Evolutionary conservation across 2,797 vertebrate genomes (phyloP).

Genomic region (Takifugu rubripes): DNA sequence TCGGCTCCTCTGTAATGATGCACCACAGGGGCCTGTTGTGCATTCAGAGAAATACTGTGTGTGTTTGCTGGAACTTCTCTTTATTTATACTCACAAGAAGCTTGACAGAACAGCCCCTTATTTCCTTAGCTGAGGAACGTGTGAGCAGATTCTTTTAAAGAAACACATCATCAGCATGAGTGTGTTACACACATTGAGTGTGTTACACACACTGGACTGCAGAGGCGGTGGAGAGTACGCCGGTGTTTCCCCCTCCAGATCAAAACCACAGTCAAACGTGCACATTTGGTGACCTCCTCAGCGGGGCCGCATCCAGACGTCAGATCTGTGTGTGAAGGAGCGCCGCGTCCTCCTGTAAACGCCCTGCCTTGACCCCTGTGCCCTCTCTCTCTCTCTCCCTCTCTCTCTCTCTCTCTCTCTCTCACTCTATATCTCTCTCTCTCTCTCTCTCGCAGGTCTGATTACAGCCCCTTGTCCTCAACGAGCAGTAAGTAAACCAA

Average conservation of each 20-base stretch:
- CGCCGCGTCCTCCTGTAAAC: slow-evolving; percentile 46
- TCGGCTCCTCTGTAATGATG: no score
- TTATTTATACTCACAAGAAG: no score
- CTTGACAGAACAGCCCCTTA: no score
- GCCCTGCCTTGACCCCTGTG: background rate
- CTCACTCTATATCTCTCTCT: background rate
- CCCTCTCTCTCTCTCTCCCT: background rate
- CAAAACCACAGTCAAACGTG: slow-evolving; percentile 26
- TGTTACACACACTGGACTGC: no score
- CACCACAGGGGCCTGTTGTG: no score
- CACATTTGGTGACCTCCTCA: slow-evolving; percentile 44
- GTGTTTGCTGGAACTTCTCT: no score
- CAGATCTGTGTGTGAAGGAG: slow-evolving; percentile 47
- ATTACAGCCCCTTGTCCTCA: slow-evolving; percentile 91
- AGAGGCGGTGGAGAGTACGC: no score
- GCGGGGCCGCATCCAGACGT: slow-evolving; percentile 46
- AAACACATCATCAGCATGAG: no score
- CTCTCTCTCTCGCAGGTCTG: slow-evolving; percentile 83
- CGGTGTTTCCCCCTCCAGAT: slow-evolving; percentile 7
- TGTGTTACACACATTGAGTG: no score
- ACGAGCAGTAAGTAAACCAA: slow-evolving; percentile 89
- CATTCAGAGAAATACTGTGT: no score
- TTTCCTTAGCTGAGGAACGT: no score
- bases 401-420: slow-evolving; percentile 5
- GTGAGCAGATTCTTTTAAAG: no score